phyloP scores from a whole-genome alignment of 2,113 vertebrate species.

The Peromyscus maniculatus region DNA sequence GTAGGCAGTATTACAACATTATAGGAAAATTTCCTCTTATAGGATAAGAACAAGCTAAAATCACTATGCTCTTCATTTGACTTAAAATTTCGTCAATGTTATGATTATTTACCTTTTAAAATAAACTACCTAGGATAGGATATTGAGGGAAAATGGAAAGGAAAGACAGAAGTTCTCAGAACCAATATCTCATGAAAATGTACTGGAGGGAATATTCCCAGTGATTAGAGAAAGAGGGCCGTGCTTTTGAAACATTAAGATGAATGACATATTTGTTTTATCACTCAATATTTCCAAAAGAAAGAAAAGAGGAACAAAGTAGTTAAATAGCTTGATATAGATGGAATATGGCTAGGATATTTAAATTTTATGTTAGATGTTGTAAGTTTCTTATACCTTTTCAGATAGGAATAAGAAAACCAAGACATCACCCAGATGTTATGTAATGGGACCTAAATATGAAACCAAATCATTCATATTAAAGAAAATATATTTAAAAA shows the following conservation, averaged over 20 bases:
- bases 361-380: constrained; percentile 18
- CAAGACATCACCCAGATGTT: not conserved
- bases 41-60: constrained; percentile 35
- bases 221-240: not conserved
- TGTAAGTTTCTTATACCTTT: constrained; percentile 26
- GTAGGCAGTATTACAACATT: not conserved
- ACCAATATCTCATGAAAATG: not conserved
- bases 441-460: not conserved
- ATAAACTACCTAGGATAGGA: constrained; percentile 36
- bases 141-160: constrained; percentile 44
- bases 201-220: not conserved
- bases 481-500: constrained; percentile 12
- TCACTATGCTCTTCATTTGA: constrained; percentile 43
- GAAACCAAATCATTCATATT: not conserved
- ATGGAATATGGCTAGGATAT: not conserved
- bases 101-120: constrained; percentile 51
- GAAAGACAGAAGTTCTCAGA: not conserved
- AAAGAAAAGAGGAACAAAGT: constrained; percentile 37
- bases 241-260: not conserved
- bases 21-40: constrained; percentile 32
- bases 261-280: not conserved
- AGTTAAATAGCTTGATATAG: not conserved
- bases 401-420: constrained; percentile 16
- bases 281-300: not conserved
- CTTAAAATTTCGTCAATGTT: constrained; percentile 42